Percentiles rank a stretch among this genome's conserved stretches.
These are phyloP conservation scores for Apostichopus leukothele DNA, from an alignment of 53 echinoderm and acorn worm species.

Conservation along the genomic window DNA sequence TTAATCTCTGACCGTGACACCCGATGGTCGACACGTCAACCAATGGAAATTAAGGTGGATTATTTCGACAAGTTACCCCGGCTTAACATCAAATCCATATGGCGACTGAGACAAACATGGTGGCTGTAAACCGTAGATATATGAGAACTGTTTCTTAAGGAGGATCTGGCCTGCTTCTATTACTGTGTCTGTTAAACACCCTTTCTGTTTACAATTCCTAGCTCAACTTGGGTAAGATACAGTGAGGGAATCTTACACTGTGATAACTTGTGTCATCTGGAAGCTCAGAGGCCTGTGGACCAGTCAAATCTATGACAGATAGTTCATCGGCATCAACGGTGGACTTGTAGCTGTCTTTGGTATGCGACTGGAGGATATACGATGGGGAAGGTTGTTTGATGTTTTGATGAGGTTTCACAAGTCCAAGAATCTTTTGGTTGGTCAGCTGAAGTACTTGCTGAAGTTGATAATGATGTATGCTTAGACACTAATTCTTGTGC, in stretches of 20 bases:
- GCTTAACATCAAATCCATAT: slow-evolving; percentile 9
- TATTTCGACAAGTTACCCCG: background rate
- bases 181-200: slow-evolving; percentile 21
- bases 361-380: too few relatives aligned
- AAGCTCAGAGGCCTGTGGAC: background rate
- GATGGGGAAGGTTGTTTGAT: too few relatives aligned
- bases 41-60: slow-evolving; percentile 12
- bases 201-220: background rate
- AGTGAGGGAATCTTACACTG: background rate
- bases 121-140: background rate
- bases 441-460: too few relatives aligned
- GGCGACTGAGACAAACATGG: slow-evolving; percentile 16
- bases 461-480: too few relatives aligned
- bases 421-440: too few relatives aligned
- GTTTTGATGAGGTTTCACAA: too few relatives aligned
- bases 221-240: background rate
- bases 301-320: background rate
- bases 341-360: background rate
- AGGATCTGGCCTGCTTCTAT: slow-evolving; percentile 31
- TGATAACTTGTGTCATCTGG: too few relatives aligned
- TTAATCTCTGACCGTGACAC: background rate
- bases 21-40: slow-evolving; percentile 28
- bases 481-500: too few relatives aligned
- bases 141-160: background rate
- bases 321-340: background rate